Percentiles rank a stretch among this genome's conserved stretches.
These are phyloP conservation scores for Meloidogyne hapla DNA, from an alignment of 1,140 invertebrate genomes.

Conservation along the genomic window DNA sequence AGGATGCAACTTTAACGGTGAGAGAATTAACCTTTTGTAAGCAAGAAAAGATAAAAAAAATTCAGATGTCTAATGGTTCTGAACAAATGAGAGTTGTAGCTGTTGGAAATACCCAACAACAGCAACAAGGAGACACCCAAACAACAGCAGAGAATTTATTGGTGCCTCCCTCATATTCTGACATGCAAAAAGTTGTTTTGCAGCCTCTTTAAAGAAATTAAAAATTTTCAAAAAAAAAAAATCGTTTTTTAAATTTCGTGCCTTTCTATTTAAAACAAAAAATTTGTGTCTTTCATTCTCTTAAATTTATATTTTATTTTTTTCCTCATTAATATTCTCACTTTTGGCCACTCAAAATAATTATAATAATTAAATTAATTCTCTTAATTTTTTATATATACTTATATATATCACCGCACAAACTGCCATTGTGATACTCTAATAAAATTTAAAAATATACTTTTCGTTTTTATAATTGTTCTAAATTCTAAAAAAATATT, in stretches of 20 bases:
- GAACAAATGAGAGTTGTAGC: not conserved
- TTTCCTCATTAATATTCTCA: too few species aligned
- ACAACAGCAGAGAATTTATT: slow-evolving; percentile 40
- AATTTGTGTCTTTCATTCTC: slow-evolving; percentile 16
- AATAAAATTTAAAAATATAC: not conserved
- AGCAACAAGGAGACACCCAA: slow-evolving; percentile 13
- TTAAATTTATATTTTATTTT: slow-evolving; percentile 11
- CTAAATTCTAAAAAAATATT: too few species aligned
- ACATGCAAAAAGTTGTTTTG: slow-evolving; percentile 58
- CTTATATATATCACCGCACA: not conserved
- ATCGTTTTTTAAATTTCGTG: not conserved
- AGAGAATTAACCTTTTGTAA: slow-evolving; percentile 1
- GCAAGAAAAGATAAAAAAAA: not conserved
- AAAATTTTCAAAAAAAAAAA: not conserved
- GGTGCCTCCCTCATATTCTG: slow-evolving; percentile 57
- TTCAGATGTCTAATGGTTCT: slow-evolving; percentile 7
- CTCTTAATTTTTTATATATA: not conserved
- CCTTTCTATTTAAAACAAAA: slow-evolving; percentile 4
- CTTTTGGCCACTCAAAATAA: too few species aligned
- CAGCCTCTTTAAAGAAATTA: slow-evolving; percentile 49
- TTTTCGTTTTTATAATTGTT: too few species aligned
- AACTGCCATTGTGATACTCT: slow-evolving; percentile 5
- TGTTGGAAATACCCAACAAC: slow-evolving; percentile 8
- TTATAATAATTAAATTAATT: not conserved
- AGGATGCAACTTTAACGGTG: slow-evolving; percentile 6